Evolutionary conservation across 2,113 vertebrate species (phyloP), one percentile per base, ranked within the genome.

Genomic region (Pavo muticus): DNA sequence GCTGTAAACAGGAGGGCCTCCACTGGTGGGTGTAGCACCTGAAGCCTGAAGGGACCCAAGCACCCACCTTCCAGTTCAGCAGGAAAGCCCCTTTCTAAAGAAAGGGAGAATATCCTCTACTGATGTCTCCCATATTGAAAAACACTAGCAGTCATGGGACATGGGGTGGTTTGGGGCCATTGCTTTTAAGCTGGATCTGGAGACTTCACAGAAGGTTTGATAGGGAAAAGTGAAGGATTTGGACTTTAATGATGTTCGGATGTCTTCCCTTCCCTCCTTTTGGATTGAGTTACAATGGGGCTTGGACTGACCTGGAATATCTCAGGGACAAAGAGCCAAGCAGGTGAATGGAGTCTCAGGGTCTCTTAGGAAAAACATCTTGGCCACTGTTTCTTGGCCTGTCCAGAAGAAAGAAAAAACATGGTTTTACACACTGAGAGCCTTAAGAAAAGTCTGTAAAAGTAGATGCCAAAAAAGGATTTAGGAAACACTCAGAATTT

Each of bases 1-100:
- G 75, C 87, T 86, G 87, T 95, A 95, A 96, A 95, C 47, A 95
- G 56, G 29, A 91, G 64, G 50, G 91, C 90, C 29, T 32, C 54
- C 54, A 32, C 54, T 24, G 32, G 39, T 56, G 50, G 60, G 60
- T 84, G 68, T 57, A 87, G 63, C 64, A 80, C 37, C 18, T 21
- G 11, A 27, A 56, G 37, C 23, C 73, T 79, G 32, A 87, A 84
- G 30, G 73, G 19, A n/a, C 24, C 18, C 10, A 10, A 84, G 17
- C 27, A 50, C 45, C 29, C 45, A 71, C 45, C 24, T 83, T 59
- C 45, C 56, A 42, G 1, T 30, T 48, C 6, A 32, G 32, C 63
- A 35, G 11, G 19, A 20, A 7, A 78, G 48, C 27, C 57, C 32
- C 12, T 57, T 40, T 89, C 47, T 56, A 54, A 6, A 73, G 19